Percentiles rank a stretch among this genome's conserved stretches.
These are phyloP conservation scores for Lepidocyrtoides sp. DNA, from an alignment of 2,888 invertebrate genomes.

Conservation along the genomic window DNA sequence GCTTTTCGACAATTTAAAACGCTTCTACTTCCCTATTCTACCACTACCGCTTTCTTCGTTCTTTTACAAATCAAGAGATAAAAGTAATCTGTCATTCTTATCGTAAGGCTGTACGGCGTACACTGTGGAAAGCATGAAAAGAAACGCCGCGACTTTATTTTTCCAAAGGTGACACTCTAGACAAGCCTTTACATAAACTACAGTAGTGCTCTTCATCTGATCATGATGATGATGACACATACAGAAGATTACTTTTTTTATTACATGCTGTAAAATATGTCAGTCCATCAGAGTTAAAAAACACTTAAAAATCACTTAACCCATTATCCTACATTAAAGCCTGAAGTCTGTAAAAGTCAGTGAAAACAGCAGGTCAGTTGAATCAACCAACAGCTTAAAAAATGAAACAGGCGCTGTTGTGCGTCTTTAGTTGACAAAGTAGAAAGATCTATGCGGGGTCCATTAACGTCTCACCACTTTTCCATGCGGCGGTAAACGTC, in stretches of 20 bases:
- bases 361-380: too few species aligned
- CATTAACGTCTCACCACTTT: slow-evolving; percentile 51
- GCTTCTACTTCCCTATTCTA: background rate
- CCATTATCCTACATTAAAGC: slow-evolving; percentile 10
- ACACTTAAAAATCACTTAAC: slow-evolving; percentile 75
- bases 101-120: background rate
- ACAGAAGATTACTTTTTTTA: slow-evolving; percentile 41
- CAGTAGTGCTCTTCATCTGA: slow-evolving; percentile 5
- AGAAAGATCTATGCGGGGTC: background rate
- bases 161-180: slow-evolving; percentile 20
- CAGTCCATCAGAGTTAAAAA: slow-evolving; percentile 29
- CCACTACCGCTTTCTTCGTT: too few species aligned
- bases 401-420: too few species aligned
- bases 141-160: slow-evolving; percentile 22
- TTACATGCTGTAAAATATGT: slow-evolving; percentile 33
- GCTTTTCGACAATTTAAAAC: too few species aligned
- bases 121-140: too few species aligned
- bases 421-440: too few species aligned
- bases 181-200: slow-evolving; percentile 12
- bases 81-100: slow-evolving; percentile 70
- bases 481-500: background rate
- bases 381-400: too few species aligned
- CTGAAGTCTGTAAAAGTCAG: too few species aligned
- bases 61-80: slow-evolving; percentile 19
- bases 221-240: background rate